Evolutionary conservation across 2,113 vertebrate species (phyloP), one percentile per base, ranked within the genome.

Genomic region (Galeopterus variegatus): DNA sequence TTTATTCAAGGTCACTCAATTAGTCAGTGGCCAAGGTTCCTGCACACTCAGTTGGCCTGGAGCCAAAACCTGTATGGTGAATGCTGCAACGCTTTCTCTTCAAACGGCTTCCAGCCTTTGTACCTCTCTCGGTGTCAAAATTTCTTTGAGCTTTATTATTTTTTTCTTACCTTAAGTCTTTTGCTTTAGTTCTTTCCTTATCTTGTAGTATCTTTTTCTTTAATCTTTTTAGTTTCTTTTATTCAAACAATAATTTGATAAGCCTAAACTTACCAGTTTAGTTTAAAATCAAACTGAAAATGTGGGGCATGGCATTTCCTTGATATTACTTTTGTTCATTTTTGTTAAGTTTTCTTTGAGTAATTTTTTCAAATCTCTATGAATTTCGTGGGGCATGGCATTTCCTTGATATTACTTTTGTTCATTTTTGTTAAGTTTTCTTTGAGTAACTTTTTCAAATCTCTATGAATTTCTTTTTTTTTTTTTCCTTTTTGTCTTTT

Each of bases 351-450:
- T 96, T 96, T 90, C 54, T 17, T 81, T 96, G 65, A 94, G 54
- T 85, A 64, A 4, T 7, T 87, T 89, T 95, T 91, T 75, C 19
- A 91, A 85, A 76, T 70, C 5, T 92, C 48, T 95, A 0, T 95
- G n/a, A n/a, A n/a, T n/a, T n/a, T n/a, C n/a, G n/a, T 50, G 18
- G 19, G 45, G 14, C 62, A 67, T 14, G 6, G 4, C 52, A 60
- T 80, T 58, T 87, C 45, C 72, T 90, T 88, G 56, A 88, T 64
- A 64, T 7, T 60, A 76, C 17, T 85, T 90, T 94, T 84, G 18
- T 87, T 91, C 36, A 50, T 84, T 96, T 89, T 52, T 90, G 60
- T 92, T 96, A 41, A 41, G 31, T 73, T 96, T 96, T 90, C 54
- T 17, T 81, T 96, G 65, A 94, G 54, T 85, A 64, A 4, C 9